Evolutionary conservation across 1,140 invertebrate species (phyloP).

Genomic region (Rhopalosiphum padi): DNA sequence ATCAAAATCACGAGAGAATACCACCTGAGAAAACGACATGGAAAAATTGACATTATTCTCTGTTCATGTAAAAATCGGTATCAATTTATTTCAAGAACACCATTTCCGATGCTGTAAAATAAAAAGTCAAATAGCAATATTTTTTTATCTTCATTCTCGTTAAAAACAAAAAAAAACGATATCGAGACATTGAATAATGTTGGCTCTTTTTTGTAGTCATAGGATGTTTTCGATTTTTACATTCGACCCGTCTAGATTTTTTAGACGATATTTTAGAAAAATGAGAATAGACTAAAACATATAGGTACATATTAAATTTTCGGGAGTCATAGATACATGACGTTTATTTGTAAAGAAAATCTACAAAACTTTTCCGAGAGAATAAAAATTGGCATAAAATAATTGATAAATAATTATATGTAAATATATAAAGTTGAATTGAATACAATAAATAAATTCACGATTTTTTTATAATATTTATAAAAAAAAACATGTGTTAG

Average conservation of each 20-base stretch:
- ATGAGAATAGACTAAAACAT: background rate
- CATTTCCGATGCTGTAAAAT: background rate
- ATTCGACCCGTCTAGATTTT: background rate
- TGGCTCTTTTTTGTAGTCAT: background rate
- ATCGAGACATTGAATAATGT: constrained; percentile 34
- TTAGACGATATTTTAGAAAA: background rate
- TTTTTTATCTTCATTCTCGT: constrained; percentile 19
- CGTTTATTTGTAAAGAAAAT: background rate
- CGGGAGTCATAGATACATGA: background rate
- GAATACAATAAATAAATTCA: background rate
- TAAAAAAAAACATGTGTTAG: background rate
- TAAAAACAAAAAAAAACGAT: background rate
- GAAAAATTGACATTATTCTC: constrained; percentile 29
- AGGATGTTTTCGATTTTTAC: background rate
- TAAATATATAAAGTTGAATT: background rate
- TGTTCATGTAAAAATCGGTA: constrained; percentile 29
- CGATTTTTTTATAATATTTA: background rate
- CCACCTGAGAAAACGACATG: too few relatives aligned
- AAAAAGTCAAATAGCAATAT: constrained; percentile 25
- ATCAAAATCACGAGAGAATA: background rate
- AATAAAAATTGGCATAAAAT: background rate
- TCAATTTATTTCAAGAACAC: constrained; percentile 19
- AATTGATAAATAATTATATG: background rate
- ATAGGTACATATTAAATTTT: background rate
- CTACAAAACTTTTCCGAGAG: background rate